phyloP scores from a whole-genome alignment of 2,888 invertebrate genomes.

The Agriopis aurantiaria region DNA sequence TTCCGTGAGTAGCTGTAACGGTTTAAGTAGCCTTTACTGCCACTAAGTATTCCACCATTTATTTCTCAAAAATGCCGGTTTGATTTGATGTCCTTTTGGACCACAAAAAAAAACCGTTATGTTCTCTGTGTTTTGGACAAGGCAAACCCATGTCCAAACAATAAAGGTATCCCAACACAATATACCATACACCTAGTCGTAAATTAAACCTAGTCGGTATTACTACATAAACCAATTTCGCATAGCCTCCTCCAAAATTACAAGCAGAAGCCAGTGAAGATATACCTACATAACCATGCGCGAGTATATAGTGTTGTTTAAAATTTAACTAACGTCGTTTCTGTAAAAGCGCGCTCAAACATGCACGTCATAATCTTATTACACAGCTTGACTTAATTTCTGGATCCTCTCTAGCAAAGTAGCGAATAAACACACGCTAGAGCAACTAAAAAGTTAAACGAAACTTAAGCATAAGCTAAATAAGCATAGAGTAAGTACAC shows the following conservation, averaged over 20 bases:
- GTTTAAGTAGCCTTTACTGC: too few species aligned
- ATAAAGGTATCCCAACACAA: too few species aligned
- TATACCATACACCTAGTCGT: too few species aligned
- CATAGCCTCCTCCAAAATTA: not conserved
- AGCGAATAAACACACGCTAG: conserved; percentile 14
- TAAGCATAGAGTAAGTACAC: conserved; percentile 5
- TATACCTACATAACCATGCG: not conserved
- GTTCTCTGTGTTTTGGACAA: too few species aligned
- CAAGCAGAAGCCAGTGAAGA: not conserved
- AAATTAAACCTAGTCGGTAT: not conserved
- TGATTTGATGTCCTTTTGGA: too few species aligned
- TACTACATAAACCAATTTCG: too few species aligned
- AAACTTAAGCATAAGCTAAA: conserved; percentile 6
- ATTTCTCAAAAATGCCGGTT: too few species aligned
- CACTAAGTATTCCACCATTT: too few species aligned
- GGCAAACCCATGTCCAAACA: too few species aligned
- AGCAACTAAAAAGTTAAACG: conserved; percentile 20
- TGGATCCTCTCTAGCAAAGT: conserved; percentile 12
- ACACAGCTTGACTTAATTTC: conserved; percentile 13
- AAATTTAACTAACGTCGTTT: not conserved
- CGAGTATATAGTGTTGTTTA: not conserved
- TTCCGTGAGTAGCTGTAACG: too few species aligned
- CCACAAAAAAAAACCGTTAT: too few species aligned
- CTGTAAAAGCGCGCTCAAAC: conserved; percentile 10
- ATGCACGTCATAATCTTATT: conserved; percentile 21